Conservation (phyloP, 92 coral and sea anemone genomes). For the Isaurus tuberculatus region DNA sequence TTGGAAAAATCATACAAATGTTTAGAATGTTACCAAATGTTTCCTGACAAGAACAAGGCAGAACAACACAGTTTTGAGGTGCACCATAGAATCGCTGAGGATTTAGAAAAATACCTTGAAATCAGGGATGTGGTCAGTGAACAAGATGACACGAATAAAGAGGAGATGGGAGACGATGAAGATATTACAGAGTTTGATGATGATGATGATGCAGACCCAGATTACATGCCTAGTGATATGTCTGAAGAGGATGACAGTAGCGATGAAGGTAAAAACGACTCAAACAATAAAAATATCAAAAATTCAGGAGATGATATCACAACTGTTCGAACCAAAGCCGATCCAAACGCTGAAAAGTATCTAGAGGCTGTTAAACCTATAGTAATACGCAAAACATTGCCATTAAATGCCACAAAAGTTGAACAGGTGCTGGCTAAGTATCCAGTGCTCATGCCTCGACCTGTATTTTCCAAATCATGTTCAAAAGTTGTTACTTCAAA, state of each 20-base stretch:
- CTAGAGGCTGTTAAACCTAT: constrained; percentile 40
- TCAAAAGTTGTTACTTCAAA: not conserved
- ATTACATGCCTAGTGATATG: not conserved
- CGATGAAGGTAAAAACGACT: not conserved
- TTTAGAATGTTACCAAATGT: constrained; percentile 31
- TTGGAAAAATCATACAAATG: constrained; percentile 16
- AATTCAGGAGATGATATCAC: not conserved
- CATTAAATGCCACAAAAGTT: constrained; percentile 35
- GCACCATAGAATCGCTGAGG: not conserved
- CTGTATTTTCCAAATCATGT: constrained; percentile 8
- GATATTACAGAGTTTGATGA: constrained; percentile 15
- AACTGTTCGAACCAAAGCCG: not conserved
- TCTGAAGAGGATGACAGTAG: constrained; percentile 19
- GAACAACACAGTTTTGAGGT: constrained; percentile 40
- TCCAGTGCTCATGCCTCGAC: constrained; percentile 43
- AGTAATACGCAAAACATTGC: constrained; percentile 33
- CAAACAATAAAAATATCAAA: not conserved
- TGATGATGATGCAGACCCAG: constrained; percentile 16
- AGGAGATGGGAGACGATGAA: not conserved
- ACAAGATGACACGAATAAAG: not conserved
- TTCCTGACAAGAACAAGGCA: constrained; percentile 28
- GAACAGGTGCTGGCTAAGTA: constrained; percentile 35
- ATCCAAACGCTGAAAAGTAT: constrained; percentile 1
- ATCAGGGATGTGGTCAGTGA: not conserved
- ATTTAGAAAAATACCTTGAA: constrained; percentile 25